Evolutionary conservation across 2,113 vertebrate species (phyloP), one percentile per base, ranked within the genome.

Genomic region (Lycocorax pyrrhopterus): DNA sequence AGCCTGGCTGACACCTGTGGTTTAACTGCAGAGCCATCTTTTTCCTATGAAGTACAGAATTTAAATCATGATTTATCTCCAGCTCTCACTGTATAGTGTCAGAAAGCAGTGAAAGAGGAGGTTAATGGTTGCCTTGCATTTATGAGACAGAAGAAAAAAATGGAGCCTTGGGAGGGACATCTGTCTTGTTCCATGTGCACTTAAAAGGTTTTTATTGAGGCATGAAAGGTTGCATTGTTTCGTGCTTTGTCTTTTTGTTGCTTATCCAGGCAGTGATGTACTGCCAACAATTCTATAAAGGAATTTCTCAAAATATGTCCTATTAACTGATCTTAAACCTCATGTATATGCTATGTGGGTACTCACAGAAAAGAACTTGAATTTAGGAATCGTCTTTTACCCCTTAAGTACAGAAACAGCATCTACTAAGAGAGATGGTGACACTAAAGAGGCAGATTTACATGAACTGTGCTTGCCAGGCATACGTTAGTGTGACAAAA

Each of bases 211-310:
- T 96, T 94, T 89, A 93, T 89, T 91, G 80, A 75, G 79, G 71
- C 89, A 85, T 95, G 90, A 96, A 96, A 95, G 52, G 69, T 94
- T 94, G 73, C 0, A 1, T 84, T 94, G 55, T 90, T 95, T 59
- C 32, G 39, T 81, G 87, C 67, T 96, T 96, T 90, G 93, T 93
- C 81, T 96, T 94, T 92, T 90, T 69, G 56, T 79, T 95, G 51
- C 88, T 90, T 90, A 51, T 68, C 68, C 52, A 79, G 62, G 55
- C 88, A 91, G 52, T 88, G 86, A 91, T 92, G 66, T 90, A 32
- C 68, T 94, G 88, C 94, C 95, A 97, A 73, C 88, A 88, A 35
- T 92, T 95, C 60, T 89, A 17, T 84, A 76, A 84, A 93, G 44
- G 81, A 91, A 56, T 90, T 90, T 89, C 46, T 91, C 55, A 75